phyloP scores from a whole-genome alignment of 2,797 vertebrate species.

The Tokudaia tokunoshimensis region DNA sequence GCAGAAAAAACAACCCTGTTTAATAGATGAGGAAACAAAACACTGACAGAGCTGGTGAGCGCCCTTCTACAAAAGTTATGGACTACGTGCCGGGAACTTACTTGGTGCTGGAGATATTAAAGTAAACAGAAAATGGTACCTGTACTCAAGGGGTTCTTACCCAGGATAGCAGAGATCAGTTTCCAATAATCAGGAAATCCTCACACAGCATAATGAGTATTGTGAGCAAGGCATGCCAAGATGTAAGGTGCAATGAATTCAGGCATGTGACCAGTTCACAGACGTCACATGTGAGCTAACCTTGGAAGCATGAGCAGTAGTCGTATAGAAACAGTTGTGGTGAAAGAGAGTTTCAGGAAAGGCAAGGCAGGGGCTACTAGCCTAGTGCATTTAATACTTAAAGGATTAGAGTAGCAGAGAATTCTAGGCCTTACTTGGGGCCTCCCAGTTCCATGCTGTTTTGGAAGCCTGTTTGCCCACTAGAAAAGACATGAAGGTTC shows the following conservation, averaged over 20 bases:
- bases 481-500: background rate
- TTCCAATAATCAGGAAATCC: background rate
- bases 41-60: background rate
- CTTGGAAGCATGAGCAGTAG: background rate
- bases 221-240: slow-evolving; percentile 34
- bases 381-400: background rate
- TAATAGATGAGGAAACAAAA: slow-evolving; percentile 21
- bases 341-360: background rate
- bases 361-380: background rate
- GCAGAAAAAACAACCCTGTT: slow-evolving; percentile 23
- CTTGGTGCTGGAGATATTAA: slow-evolving; percentile 58
- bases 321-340: background rate
- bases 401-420: background rate
- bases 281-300: background rate
- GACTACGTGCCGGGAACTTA: slow-evolving; percentile 75
- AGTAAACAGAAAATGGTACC: slow-evolving; percentile 13
- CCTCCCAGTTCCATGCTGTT: background rate
- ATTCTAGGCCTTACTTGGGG: background rate
- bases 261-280: background rate
- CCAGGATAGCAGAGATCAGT: background rate
- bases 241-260: background rate
- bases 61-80: slow-evolving; percentile 9
- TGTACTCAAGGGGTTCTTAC: background rate
- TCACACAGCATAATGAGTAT: background rate
- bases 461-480: background rate